Conservation (phyloP, 2,888 invertebrate genomes). For the Cheilosia impressa region DNA sequence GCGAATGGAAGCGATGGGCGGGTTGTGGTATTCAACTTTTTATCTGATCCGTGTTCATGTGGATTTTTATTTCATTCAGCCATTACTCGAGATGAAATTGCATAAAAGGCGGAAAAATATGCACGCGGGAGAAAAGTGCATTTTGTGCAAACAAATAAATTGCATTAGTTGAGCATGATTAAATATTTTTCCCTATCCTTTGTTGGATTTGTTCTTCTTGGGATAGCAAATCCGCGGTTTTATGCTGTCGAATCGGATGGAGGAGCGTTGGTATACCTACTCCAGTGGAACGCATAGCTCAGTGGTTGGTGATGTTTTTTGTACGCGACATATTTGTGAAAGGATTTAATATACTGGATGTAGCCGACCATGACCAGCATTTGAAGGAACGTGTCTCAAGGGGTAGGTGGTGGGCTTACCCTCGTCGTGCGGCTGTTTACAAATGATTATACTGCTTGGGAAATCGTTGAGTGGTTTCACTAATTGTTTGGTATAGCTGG, state of each 20-base stretch:
- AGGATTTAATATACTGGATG: not conserved
- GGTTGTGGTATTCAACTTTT: constrained; percentile 29
- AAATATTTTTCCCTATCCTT: constrained; percentile 42
- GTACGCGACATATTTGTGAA: not conserved
- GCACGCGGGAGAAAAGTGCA: constrained; percentile 61
- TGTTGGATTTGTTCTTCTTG: constrained; percentile 1
- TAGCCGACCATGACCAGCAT: no score
- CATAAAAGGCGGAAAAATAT: constrained; percentile 72
- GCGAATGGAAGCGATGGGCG: not conserved
- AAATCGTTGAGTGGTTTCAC: no score
- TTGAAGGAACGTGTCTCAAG: no score
- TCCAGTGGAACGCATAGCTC: not conserved
- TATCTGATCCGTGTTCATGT: constrained; percentile 67
- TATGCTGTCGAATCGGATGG: constrained; percentile 14
- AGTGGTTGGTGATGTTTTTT: no score
- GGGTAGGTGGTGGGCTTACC: no score
- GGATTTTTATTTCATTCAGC: constrained; percentile 46
- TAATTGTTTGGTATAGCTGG: no score
- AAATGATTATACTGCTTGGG: no score
- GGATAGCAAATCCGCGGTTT: constrained; percentile 21
- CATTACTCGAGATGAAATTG: constrained; percentile 59
- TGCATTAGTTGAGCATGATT: constrained; percentile 74
- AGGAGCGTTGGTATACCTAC: not conserved
- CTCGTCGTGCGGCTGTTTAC: no score
- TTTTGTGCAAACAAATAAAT: constrained; percentile 74